phyloP scores from a whole-genome alignment of 2,113 vertebrate genomes.

The Heterocephalus glaber region DNA sequence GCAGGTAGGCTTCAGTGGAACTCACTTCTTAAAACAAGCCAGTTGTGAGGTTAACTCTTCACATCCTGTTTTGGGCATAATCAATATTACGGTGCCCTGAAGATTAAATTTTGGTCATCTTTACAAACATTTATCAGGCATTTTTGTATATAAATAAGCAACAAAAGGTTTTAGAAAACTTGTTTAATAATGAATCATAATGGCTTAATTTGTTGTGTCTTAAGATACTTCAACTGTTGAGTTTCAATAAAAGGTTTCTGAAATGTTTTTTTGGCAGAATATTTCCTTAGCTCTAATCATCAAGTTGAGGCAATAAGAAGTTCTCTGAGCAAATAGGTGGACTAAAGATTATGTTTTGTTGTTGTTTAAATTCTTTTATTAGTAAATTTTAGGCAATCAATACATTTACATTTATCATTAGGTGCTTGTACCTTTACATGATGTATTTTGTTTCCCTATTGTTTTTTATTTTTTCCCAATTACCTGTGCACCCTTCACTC shows the following conservation, averaged over 20 bases:
- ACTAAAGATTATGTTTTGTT: not conserved
- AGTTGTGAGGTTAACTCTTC: no score
- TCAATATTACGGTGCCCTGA: no score
- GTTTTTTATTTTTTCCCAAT: no score
- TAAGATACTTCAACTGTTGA: not conserved
- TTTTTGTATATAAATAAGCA: not conserved
- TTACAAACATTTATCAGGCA: not conserved
- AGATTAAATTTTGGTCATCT: not conserved
- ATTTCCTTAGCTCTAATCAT: not conserved
- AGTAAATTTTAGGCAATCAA: no score
- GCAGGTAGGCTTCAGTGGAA: no score
- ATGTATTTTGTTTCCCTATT: no score
- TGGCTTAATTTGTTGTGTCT: not conserved
- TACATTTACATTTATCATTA: no score
- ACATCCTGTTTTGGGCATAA: no score
- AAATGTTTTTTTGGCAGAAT: not conserved
- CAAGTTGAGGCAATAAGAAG: not conserved
- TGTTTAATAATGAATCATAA: not conserved
- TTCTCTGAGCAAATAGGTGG: not conserved
- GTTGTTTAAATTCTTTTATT: no score
- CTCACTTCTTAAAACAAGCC: no score
- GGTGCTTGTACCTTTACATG: no score
- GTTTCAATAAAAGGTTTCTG: not conserved
- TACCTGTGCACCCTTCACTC: no score
- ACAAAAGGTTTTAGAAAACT: not conserved